Conservation (phyloP, 2,797 vertebrate genomes). For the Novumbra hubbsi region DNA sequence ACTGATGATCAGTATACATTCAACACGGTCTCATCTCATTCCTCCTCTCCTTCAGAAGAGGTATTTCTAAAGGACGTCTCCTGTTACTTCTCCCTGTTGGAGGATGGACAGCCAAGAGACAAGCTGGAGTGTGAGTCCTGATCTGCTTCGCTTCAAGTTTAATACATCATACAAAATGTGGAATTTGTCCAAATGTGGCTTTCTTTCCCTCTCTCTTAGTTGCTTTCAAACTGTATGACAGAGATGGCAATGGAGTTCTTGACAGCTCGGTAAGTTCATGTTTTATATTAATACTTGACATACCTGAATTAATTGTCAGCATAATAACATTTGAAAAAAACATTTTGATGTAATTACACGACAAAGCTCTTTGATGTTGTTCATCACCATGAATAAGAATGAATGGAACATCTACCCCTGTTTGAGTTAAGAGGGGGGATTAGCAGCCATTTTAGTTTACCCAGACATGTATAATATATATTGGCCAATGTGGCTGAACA, state of each 20-base stretch:
- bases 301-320: neutral
- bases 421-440: too few species aligned
- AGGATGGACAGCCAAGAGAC: conserved; percentile 88
- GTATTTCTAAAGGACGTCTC: conserved; percentile 90
- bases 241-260: conserved; percentile 88
- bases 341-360: neutral
- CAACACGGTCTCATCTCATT: conserved; percentile 30
- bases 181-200: conserved; percentile 25
- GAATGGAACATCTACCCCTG: too few species aligned
- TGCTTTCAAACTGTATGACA: conserved; percentile 90
- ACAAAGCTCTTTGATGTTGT: too few species aligned
- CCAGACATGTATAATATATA: too few species aligned
- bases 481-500: too few species aligned
- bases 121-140: conserved; percentile 88
- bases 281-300: neutral
- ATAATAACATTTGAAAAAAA: neutral
- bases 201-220: conserved; percentile 65
- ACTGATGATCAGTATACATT: conserved; percentile 20
- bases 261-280: conserved; percentile 85
- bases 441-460: too few species aligned
- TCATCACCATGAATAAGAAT: too few species aligned
- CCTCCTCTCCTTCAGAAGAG: conserved; percentile 57
- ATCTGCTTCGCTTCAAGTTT: conserved; percentile 51
- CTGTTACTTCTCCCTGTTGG: conserved; percentile 92
- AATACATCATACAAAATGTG: neutral